phyloP scores from a whole-genome alignment of 2,888 invertebrate genomes.

The Thereva nobilitata region DNA sequence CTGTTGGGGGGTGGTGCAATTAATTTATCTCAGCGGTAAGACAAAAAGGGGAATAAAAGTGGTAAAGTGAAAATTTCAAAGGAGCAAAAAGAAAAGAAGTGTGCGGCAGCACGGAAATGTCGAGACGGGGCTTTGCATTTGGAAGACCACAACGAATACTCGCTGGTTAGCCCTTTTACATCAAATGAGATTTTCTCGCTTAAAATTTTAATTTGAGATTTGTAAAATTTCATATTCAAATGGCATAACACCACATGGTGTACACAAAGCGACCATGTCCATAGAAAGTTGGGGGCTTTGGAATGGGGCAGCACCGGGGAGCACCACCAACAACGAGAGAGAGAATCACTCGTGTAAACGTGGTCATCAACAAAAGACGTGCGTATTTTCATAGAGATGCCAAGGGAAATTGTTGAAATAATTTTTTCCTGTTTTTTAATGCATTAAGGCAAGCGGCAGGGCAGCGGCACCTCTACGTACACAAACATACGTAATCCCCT shows the following conservation, averaged over 20 bases:
- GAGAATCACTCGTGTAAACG: conserved; percentile 33
- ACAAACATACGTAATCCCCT: conserved; percentile 19
- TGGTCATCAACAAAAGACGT: conserved; percentile 34
- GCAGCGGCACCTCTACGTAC: conserved; percentile 10
- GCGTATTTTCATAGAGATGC: conserved; percentile 11
- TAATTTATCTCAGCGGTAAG: conserved; percentile 34
- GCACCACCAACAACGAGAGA: conserved; percentile 5
- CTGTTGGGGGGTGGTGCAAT: conserved; percentile 24
- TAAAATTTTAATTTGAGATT: conserved; percentile 36
- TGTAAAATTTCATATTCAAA: conserved; percentile 35
- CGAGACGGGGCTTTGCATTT: conserved; percentile 20
- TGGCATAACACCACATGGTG: conserved; percentile 33
- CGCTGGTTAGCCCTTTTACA: conserved; percentile 31
- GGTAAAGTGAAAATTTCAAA: conserved; percentile 22
- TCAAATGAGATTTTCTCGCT: conserved; percentile 35
- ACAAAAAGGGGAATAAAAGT: conserved; percentile 22
- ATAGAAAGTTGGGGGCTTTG: neutral
- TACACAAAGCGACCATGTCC: conserved; percentile 11
- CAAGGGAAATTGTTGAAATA: conserved; percentile 16
- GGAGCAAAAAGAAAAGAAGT: conserved; percentile 23
- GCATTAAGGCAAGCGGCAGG: conserved; percentile 19
- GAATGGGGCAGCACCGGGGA: neutral
- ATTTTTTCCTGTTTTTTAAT: conserved; percentile 26
- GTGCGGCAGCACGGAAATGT: conserved; percentile 13
- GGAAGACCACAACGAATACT: conserved; percentile 32